Percentiles rank a stretch among this genome's conserved stretches.
Conservation (phyloP, 2,113 vertebrate species). For the Capricornis sumatraensis region DNA sequence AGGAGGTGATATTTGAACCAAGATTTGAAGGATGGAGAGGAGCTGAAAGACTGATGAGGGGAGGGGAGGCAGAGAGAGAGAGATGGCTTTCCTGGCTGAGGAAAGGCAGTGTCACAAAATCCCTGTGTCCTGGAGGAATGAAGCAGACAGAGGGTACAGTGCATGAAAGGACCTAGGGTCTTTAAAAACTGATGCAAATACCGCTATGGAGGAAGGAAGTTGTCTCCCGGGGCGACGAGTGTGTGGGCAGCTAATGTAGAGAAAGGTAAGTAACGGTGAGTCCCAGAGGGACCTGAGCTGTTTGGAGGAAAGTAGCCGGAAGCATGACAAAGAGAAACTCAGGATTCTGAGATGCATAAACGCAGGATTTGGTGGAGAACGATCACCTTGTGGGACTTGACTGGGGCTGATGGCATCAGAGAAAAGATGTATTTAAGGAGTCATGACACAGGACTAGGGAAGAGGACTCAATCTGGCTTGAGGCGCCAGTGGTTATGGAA, state of each 20-base stretch:
- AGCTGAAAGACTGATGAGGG: not conserved
- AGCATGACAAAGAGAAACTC: not conserved
- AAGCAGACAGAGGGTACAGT: not conserved
- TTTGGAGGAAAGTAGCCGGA: not conserved
- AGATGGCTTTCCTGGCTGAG: not conserved
- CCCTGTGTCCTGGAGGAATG: no score
- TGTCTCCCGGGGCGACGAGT: rapidly evolving
- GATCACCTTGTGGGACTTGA: not conserved
- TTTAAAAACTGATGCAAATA: not conserved
- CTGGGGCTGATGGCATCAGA: not conserved
- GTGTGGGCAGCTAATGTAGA: rapidly evolving
- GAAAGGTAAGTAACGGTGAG: not conserved
- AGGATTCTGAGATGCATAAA: not conserved
- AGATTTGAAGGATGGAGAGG: not conserved
- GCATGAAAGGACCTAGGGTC: not conserved
- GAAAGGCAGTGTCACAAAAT: not conserved
- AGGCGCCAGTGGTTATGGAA: not conserved
- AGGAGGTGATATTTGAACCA: not conserved
- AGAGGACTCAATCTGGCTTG: not conserved
- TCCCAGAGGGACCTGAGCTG: not conserved
- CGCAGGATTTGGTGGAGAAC: not conserved
- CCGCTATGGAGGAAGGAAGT: rapidly evolving
- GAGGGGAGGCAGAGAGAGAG: no score
- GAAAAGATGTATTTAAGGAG: not conserved
- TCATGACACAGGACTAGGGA: not conserved